A percentile compares a stretch with the other conserved stretches of the same genome.
These are phyloP conservation scores for Andrena marginata DNA, from an alignment of 2,888 invertebrate genomes.

Conservation along the genomic window DNA sequence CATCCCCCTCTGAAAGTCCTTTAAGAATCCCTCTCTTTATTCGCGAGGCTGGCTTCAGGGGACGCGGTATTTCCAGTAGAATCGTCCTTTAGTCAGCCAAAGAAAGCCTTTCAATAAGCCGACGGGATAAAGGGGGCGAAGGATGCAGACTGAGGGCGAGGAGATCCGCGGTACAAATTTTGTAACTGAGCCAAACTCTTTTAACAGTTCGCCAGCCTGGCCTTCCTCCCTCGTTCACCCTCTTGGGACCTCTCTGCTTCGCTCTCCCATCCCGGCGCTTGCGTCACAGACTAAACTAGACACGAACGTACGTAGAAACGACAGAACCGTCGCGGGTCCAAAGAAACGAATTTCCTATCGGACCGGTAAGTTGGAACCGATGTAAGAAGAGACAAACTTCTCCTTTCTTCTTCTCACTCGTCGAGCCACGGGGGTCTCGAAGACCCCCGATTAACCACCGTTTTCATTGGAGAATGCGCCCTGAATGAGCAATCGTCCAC, in stretches of 20 bases:
- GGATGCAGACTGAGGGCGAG: constrained; percentile 12
- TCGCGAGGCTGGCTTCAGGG: constrained; percentile 7
- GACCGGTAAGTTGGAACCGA: constrained; percentile 71
- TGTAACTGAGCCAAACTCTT: constrained; percentile 76
- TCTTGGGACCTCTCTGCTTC: not conserved
- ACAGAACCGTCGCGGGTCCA: constrained; percentile 51
- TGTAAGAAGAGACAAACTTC: constrained; percentile 72
- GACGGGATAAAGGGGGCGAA: constrained; percentile 23
- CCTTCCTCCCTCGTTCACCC: constrained; percentile 8
- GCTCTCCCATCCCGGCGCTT: constrained; percentile 47
- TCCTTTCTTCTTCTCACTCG: constrained; percentile 45
- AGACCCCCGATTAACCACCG: constrained; percentile 66
- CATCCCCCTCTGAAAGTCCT: not conserved
- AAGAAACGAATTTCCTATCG: constrained; percentile 73
- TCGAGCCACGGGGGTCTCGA: not conserved
- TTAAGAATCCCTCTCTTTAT: constrained; percentile 6
- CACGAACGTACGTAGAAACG: constrained; percentile 69
- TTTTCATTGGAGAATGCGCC: constrained; percentile 68
- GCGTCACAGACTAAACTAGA: constrained; percentile 73
- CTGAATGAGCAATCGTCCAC: constrained; percentile 69
- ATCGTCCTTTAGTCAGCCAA: constrained; percentile 57
- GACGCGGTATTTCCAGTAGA: constrained; percentile 44
- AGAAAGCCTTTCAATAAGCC: constrained; percentile 60
- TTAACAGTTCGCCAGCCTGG: constrained; percentile 65
- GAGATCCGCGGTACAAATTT: constrained; percentile 62